phyloP scores from a whole-genome alignment of 2,888 invertebrate species.

The Drosophila merina region DNA sequence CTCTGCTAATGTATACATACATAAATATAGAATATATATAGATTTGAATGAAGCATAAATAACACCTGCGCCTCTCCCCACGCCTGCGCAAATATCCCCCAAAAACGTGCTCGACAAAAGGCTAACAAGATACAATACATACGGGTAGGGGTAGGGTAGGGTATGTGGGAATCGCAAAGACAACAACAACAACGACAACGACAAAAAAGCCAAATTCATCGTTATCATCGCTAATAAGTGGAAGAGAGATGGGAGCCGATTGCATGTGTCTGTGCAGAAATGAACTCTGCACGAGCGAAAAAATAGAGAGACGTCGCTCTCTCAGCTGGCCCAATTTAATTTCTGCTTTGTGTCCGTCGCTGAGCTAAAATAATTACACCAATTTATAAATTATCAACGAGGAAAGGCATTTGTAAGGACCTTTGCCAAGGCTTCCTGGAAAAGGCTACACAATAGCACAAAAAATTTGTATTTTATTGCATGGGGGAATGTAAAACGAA shows the following conservation, averaged over 20 bases:
- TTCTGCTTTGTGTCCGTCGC: conserved; percentile 4
- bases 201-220: conserved; percentile 35
- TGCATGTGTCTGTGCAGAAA: conserved; percentile 56
- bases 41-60: conserved; percentile 43
- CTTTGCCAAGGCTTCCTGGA: conserved; percentile 46
- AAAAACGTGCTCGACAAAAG: conserved; percentile 41
- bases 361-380: conserved; percentile 67
- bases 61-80: conserved; percentile 44
- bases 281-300: conserved; percentile 63
- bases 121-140: conserved; percentile 7
- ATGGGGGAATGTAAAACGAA: conserved; percentile 12
- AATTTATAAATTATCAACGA: conserved; percentile 75
- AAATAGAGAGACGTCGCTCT: conserved; percentile 21
- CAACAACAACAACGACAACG: conserved; percentile 12
- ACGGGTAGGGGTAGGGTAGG: not conserved
- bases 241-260: conserved; percentile 18
- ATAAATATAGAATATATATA: conserved; percentile 58
- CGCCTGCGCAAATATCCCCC: conserved; percentile 35
- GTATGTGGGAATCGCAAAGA: conserved; percentile 3
- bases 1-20: conserved; percentile 56
- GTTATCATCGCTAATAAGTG: conserved; percentile 32
- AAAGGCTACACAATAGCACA: conserved; percentile 39
- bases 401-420: conserved; percentile 63
- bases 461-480: conserved; percentile 9
- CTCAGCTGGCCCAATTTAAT: conserved; percentile 60